These are phyloP conservation scores for Monochamus alternatus DNA, from an alignment of 2,888 invertebrate genomes.

Conservation along the genomic window DNA sequence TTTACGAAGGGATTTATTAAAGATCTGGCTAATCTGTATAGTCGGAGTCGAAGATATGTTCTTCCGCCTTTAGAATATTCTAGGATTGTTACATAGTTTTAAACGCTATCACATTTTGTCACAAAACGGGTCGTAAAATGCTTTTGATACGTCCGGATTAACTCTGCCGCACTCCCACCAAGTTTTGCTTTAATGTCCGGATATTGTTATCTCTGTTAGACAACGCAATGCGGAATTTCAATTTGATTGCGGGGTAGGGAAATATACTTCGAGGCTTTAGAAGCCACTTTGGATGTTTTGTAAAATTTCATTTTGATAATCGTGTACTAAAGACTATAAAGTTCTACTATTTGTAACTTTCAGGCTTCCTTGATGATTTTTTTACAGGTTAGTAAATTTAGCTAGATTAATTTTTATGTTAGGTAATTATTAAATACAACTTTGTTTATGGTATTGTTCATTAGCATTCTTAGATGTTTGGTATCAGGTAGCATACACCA, in stretches of 20 bases:
- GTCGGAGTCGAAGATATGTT: slow-evolving; percentile 62
- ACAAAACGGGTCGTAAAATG: slow-evolving; percentile 59
- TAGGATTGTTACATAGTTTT: slow-evolving; percentile 57
- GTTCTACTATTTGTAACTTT: too few relatives aligned
- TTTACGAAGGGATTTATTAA: slow-evolving; percentile 65
- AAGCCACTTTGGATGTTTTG: neutral
- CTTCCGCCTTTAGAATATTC: slow-evolving; percentile 58
- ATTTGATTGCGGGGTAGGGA: neutral
- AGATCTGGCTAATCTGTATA: slow-evolving; percentile 65
- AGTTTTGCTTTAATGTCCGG: slow-evolving; percentile 20
- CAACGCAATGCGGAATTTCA: slow-evolving; percentile 10
- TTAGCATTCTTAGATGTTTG: too few relatives aligned
- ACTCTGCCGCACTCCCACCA: slow-evolving; percentile 5
- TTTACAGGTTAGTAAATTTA: too few relatives aligned
- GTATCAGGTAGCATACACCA: too few relatives aligned
- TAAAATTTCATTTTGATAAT: too few relatives aligned
- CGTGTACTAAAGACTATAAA: too few relatives aligned
- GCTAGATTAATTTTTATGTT: too few relatives aligned
- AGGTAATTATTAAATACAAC: too few relatives aligned
- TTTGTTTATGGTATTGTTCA: too few relatives aligned
- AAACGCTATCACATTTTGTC: slow-evolving; percentile 55
- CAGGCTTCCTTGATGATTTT: too few relatives aligned
- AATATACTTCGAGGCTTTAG: neutral
- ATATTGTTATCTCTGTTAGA: slow-evolving; percentile 28
- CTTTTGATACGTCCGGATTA: slow-evolving; percentile 59